Percentiles rank a stretch among this genome's conserved stretches.
These are phyloP conservation scores for Pocillopora grandis DNA, from an alignment of 92 coral and sea anemone genomes.

Conservation along the genomic window DNA sequence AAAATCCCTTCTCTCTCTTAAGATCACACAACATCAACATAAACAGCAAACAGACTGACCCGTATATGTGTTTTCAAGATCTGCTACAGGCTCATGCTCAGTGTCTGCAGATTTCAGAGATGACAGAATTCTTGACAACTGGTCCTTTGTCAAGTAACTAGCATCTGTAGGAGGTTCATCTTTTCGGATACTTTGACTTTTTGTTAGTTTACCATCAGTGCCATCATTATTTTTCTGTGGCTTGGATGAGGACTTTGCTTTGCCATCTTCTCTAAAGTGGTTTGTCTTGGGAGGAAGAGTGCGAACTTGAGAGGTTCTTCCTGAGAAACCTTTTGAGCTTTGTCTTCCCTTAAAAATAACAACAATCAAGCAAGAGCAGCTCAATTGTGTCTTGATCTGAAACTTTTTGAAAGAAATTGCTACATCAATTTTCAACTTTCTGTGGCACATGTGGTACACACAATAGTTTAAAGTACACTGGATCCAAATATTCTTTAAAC, in stretches of 20 bases:
- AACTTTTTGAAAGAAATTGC: no score
- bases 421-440: no score
- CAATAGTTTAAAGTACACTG: no score
- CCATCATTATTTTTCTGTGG: not conserved
- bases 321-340: conserved; percentile 13
- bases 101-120: conserved; percentile 3
- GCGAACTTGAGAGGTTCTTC: conserved; percentile 9
- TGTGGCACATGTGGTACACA: no score
- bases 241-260: not conserved
- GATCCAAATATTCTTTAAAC: no score
- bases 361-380: not conserved
- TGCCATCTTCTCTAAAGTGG: not conserved
- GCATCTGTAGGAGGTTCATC: conserved; percentile 10
- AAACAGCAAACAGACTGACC: not conserved
- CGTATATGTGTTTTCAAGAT: not conserved
- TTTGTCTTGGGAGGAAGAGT: not conserved
- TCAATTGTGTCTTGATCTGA: not conserved
- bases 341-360: conserved; percentile 20
- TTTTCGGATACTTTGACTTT: not conserved
- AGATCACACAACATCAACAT: no score
- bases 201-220: not conserved
- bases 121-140: conserved; percentile 23
- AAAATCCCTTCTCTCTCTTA: no score
- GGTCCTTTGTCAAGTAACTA: conserved; percentile 28
- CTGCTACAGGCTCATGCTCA: not conserved